phyloP scores from a whole-genome alignment of 2,888 invertebrate species.

The Liodrosophila aerea region DNA sequence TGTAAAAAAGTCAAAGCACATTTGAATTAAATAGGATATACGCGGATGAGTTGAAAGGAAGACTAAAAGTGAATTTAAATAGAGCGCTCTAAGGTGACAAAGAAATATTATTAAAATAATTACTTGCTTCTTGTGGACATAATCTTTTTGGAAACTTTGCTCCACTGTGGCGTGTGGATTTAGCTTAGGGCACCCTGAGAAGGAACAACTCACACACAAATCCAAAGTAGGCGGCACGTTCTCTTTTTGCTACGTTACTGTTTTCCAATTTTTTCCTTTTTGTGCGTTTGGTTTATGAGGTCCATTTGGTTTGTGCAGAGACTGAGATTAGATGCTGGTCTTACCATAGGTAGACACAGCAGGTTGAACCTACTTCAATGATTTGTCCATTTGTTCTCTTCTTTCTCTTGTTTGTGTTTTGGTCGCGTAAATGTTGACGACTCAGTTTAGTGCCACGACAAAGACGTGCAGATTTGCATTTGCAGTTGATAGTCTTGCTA shows the following conservation, averaged over 20 bases:
- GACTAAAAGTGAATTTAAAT: no score
- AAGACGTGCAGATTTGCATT: slow-evolving; percentile 60
- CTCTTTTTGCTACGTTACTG: slow-evolving; percentile 14
- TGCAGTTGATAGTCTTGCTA: slow-evolving; percentile 24
- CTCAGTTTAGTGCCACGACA: slow-evolving; percentile 48
- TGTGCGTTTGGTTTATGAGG: slow-evolving; percentile 62
- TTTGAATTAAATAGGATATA: no score
- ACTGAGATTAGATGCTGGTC: slow-evolving; percentile 58
- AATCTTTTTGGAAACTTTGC: not conserved
- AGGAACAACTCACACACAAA: slow-evolving; percentile 10
- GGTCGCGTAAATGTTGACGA: slow-evolving; percentile 42
- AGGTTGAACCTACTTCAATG: slow-evolving; percentile 12
- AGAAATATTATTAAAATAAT: no score
- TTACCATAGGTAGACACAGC: slow-evolving; percentile 28
- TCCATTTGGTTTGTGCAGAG: slow-evolving; percentile 59
- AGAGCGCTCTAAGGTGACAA: no score
- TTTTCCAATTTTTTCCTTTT: slow-evolving; percentile 4
- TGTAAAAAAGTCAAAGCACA: no score
- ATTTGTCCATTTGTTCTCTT: slow-evolving; percentile 17
- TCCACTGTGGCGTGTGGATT: slow-evolving; percentile 25
- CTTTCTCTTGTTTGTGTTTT: slow-evolving; percentile 11
- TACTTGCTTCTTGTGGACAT: no score
- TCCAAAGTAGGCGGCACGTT: slow-evolving; percentile 54
- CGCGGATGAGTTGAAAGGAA: no score
- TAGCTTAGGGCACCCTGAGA: slow-evolving; percentile 11